phyloP scores from a whole-genome alignment of 2,888 invertebrate species.

The Pyrrhia umbra region DNA sequence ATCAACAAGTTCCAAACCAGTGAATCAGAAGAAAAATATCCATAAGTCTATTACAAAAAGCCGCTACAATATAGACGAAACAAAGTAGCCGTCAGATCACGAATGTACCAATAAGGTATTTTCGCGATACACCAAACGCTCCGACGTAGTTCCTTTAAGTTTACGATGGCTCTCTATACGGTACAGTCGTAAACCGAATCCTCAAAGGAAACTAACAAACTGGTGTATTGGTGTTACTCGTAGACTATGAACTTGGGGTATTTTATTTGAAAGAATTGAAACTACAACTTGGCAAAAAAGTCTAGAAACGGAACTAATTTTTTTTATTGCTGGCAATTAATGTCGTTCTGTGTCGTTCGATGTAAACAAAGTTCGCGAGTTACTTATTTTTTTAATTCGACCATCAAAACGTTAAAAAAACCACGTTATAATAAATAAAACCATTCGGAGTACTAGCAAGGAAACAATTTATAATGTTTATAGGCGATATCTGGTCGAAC shows the following conservation, averaged over 20 bases:
- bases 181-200: constrained; percentile 75
- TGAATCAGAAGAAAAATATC: constrained; percentile 32
- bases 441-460: too few species aligned
- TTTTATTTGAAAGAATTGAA: not conserved
- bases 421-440: too few species aligned
- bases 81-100: constrained; percentile 50
- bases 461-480: too few species aligned
- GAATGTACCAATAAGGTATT: constrained; percentile 54
- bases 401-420: too few species aligned
- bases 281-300: too few species aligned
- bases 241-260: constrained; percentile 36
- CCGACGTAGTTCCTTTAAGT: constrained; percentile 67
- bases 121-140: constrained; percentile 55
- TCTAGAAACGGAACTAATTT: too few species aligned
- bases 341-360: too few species aligned
- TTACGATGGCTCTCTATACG: constrained; percentile 74
- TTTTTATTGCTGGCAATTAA: too few species aligned
- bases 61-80: constrained; percentile 46
- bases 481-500: too few species aligned
- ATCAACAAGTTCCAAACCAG: constrained; percentile 49
- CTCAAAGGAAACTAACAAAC: constrained; percentile 78
- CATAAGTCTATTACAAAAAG: constrained; percentile 33
- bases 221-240: constrained; percentile 28
- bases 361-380: too few species aligned
- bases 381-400: too few species aligned